phyloP scores from a whole-genome alignment of 2,113 vertebrate genomes.

The Urocolius indicus region DNA sequence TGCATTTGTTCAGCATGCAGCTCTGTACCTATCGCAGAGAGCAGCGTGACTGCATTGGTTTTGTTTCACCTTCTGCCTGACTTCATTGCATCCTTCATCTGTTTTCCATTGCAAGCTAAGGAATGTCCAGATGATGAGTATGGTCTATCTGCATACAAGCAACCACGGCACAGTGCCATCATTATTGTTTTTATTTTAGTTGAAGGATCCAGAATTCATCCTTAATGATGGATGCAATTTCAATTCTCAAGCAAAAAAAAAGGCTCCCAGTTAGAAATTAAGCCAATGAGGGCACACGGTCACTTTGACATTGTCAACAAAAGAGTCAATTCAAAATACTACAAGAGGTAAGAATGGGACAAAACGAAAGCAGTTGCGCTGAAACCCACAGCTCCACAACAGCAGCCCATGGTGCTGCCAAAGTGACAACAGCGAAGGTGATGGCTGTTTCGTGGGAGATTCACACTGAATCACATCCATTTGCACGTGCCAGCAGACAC shows the following conservation, averaged over 20 bases:
- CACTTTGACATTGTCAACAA: not conserved
- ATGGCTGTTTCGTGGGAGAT: not conserved
- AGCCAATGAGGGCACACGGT: rapidly evolving
- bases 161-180: not conserved
- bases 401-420: not conserved
- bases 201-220: not conserved
- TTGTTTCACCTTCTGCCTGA: not conserved
- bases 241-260: not conserved
- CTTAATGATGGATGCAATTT: not conserved
- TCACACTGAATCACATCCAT: not conserved
- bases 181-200: not conserved
- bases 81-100: not conserved
- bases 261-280: not conserved
- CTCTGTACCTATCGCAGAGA: rapidly evolving
- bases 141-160: not conserved
- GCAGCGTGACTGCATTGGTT: not conserved
- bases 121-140: not conserved
- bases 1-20: not conserved
- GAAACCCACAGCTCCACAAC: not conserved
- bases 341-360: not conserved
- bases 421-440: not conserved
- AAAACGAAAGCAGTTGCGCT: not conserved
- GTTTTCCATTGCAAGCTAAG: not conserved
- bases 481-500: slow-evolving; percentile 19
- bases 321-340: not conserved